Conservation (phyloP, 1,140 invertebrate species). For the Heliconius hermathena region DNA sequence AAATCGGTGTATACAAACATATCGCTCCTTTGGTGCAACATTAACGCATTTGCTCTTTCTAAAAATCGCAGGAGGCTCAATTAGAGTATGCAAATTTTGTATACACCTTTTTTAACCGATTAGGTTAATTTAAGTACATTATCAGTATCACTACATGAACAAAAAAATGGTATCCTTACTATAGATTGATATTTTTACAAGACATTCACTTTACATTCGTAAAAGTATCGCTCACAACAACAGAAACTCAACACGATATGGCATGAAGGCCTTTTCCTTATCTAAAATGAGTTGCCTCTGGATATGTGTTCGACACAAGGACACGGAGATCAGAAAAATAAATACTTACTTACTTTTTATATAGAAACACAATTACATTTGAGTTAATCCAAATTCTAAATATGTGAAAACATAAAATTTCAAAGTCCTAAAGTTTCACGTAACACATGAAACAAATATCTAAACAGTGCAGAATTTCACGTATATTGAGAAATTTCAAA, state of each 20-base stretch:
- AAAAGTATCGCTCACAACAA: constrained; percentile 26
- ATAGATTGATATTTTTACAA: constrained; percentile 16
- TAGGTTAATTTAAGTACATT: no score
- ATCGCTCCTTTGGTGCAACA: no score
- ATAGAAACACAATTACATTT: background rate
- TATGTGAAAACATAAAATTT: background rate
- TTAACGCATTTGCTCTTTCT: no score
- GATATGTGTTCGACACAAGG: constrained; percentile 24
- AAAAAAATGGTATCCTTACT: no score
- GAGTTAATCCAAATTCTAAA: background rate
- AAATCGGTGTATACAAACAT: background rate
- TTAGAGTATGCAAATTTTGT: no score
- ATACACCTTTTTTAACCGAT: no score
- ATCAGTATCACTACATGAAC: no score
- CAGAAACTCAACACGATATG: constrained; percentile 33
- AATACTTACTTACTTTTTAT: constrained; percentile 7
- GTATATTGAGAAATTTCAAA: constrained; percentile 49
- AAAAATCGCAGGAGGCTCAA: no score
- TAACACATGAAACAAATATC: constrained; percentile 25
- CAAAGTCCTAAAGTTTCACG: background rate
- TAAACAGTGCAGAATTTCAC: constrained; percentile 27
- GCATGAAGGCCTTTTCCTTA: constrained; percentile 36
- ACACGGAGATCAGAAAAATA: constrained; percentile 27
- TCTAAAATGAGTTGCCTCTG: constrained; percentile 37
- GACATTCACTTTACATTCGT: constrained; percentile 20